Evolutionary conservation across 2,113 vertebrate genomes (phyloP).

Genomic region (Sterrhoptilus dennistouni): DNA sequence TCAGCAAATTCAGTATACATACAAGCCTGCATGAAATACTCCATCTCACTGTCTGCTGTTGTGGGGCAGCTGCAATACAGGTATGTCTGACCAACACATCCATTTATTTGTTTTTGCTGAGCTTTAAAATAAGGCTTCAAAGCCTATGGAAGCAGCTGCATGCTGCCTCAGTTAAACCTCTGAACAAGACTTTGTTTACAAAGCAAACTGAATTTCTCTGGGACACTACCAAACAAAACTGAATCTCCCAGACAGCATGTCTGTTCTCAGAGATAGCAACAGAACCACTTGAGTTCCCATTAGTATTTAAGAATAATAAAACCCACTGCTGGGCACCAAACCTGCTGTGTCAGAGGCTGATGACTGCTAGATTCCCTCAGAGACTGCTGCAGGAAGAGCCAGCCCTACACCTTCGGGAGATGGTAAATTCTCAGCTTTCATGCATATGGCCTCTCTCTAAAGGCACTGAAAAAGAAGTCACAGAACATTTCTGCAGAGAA

Average conservation of each 20-base stretch:
- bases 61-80: background rate
- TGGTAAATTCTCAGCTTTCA: background rate
- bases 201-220: background rate
- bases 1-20: background rate
- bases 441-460: background rate
- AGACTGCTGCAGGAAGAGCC: background rate
- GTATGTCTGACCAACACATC: accelerated
- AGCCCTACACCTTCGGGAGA: background rate
- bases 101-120: background rate
- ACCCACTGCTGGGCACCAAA: accelerated
- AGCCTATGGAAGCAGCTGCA: background rate
- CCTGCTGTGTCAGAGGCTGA: background rate
- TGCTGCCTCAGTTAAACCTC: background rate
- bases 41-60: background rate
- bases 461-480: background rate
- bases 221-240: background rate
- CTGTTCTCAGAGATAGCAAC: background rate
- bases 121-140: background rate
- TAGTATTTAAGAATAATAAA: background rate
- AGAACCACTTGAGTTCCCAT: background rate
- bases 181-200: background rate
- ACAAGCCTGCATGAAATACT: background rate
- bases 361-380: background rate
- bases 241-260: background rate
- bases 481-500: background rate